Conservation (phyloP, 2,888 invertebrate species). For the Nomada lathburiana region DNA sequence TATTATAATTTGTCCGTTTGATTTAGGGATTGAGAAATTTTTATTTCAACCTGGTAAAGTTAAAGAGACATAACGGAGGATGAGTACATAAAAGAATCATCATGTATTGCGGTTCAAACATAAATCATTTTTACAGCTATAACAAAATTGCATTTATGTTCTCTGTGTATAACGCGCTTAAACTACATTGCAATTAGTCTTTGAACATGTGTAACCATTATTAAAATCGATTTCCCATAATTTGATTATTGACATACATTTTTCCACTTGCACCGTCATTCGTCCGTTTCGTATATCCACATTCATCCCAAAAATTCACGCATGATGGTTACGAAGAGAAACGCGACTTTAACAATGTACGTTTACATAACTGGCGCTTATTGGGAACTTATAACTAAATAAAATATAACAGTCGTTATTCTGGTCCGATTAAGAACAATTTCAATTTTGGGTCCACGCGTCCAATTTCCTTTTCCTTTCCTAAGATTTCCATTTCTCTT, state of each 20-base stretch:
- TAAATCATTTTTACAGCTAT: constrained; percentile 39
- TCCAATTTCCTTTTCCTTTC: constrained; percentile 29
- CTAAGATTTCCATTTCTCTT: neutral
- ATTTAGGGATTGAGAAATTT: constrained; percentile 47
- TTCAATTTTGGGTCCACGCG: constrained; percentile 54
- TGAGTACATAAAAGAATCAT: constrained; percentile 47
- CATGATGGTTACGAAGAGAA: constrained; percentile 37
- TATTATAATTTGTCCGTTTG: constrained; percentile 58
- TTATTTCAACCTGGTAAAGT: constrained; percentile 47
- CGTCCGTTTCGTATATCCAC: constrained; percentile 9
- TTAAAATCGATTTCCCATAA: constrained; percentile 39
- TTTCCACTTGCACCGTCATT: constrained; percentile 32
- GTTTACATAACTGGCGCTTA: constrained; percentile 23
- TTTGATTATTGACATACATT: constrained; percentile 53
- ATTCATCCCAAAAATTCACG: constrained; percentile 41
- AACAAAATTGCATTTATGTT: constrained; percentile 35
- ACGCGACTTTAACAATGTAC: constrained; percentile 36
- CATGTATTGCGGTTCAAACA: constrained; percentile 40
- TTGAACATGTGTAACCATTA: constrained; percentile 52
- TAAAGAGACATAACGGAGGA: constrained; percentile 31
- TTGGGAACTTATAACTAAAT: constrained; percentile 55
- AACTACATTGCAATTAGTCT: constrained; percentile 46
- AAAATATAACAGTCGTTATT: constrained; percentile 56
- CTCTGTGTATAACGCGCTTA: constrained; percentile 37
- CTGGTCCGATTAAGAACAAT: constrained; percentile 56